Conservation (phyloP, 2,888 invertebrate species). For the Athalia circularis region DNA sequence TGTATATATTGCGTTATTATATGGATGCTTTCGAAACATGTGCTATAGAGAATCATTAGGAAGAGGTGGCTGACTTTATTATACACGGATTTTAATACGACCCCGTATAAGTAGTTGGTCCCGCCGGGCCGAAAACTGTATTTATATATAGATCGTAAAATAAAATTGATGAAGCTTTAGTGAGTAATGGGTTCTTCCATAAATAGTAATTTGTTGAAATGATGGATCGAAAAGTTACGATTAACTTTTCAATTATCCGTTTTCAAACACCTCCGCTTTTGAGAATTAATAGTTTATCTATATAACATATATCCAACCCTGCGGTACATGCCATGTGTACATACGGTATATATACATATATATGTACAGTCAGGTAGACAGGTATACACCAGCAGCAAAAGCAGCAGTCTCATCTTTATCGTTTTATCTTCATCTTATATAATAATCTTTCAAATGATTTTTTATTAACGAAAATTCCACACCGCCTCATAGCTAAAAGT, state of each 20-base stretch:
- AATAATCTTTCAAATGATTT: background rate
- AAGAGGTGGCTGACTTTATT: constrained; percentile 7
- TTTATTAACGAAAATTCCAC: background rate
- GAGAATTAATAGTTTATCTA: constrained; percentile 16
- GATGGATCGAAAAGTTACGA: constrained; percentile 32
- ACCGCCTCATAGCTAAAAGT: background rate
- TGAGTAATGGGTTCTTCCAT: constrained; percentile 9
- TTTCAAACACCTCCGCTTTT: background rate
- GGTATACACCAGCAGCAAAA: too few relatives aligned
- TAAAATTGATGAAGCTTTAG: constrained; percentile 35
- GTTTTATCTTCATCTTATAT: background rate
- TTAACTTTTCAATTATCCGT: constrained; percentile 33
- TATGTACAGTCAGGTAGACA: background rate
- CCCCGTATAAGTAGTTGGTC: background rate
- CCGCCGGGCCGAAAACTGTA: background rate
- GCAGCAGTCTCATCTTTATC: too few relatives aligned
- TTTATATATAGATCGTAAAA: constrained; percentile 33
- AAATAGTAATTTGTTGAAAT: constrained; percentile 22
- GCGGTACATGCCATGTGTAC: too few relatives aligned
- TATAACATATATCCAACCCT: background rate
- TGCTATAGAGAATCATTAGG: too few relatives aligned
- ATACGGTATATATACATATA: too few relatives aligned
- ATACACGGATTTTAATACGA: constrained; percentile 15
- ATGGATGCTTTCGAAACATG: background rate
- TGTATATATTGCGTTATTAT: too few relatives aligned